Base-by-base conservation (phyloP, 1,140 invertebrate genomes). In the Aphidius ervi region DNA sequence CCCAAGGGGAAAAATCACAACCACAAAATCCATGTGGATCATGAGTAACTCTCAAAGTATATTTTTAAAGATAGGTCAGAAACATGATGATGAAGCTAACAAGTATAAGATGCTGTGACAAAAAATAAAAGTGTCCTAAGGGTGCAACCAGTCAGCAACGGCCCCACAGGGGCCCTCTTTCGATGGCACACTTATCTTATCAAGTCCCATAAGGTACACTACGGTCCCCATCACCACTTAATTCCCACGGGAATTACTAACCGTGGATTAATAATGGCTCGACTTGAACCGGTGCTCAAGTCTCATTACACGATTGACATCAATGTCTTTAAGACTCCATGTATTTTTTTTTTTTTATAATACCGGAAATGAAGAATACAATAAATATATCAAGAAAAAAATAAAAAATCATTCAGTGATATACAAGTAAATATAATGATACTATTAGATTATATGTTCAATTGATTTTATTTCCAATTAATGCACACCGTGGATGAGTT, bases 181-280 rank as follows among this genome's bases (percentile, higher is more conserved):
- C 59, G 62, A 52, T 50, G n/a, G 39, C 16, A 31, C 23, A 54
- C 52, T 54, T 54, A 5, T 40, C 52, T 60, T 62, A 47, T 59
- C 57, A 59, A 65, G 61, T 62, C 58, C 63, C 63, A 60, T 47
- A 55, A 58, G 58, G 59, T 56, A 53, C 50, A 57, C 59, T 61
- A 56, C 42, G 31, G 56, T 42, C 52, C 52, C 59, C 63, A 59
- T 54, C 53, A 56, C 54, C 65, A 54, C 48, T 62, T 63, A 74
- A 78, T 77, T 77, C 75, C 76, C 76, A 74, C 72, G 75, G 76
- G 75, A 78, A 78, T 78, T 77, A 68, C 73, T 66, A 62, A 61
- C 68, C 20, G 65, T 71, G 66, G 70, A 76, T 67, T 76, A 73
- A 75, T 77, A 77, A 67, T 66, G 67, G 67, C 9, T 42, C 54